phyloP scores from a whole-genome alignment of 2,113 vertebrate genomes.

The Atlantisia rogersi region DNA sequence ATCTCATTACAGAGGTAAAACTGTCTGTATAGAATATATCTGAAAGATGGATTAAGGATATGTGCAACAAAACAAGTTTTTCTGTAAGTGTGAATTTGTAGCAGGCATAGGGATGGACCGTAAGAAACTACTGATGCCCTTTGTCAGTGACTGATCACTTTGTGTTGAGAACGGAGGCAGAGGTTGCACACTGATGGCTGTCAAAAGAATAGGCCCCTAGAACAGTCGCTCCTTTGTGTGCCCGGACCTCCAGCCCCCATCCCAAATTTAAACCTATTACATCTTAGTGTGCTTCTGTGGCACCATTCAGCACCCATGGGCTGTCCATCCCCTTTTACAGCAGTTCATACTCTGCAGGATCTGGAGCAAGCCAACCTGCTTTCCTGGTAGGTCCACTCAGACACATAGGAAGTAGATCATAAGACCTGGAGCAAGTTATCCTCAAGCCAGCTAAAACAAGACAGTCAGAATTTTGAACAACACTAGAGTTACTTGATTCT shows the following conservation, averaged over 20 bases:
- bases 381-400: not conserved
- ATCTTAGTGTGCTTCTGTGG: not conserved
- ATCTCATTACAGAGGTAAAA: not conserved
- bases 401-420: not conserved
- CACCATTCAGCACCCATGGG: not conserved
- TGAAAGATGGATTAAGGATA: not conserved
- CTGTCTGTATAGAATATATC: not conserved
- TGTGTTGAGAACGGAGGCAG: not conserved
- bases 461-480: not conserved
- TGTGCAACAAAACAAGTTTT: not conserved
- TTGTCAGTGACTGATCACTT: not conserved
- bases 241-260: accelerated
- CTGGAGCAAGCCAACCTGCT: not conserved
- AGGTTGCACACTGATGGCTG: not conserved
- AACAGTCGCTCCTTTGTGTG: accelerated
- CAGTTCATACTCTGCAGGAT: accelerated
- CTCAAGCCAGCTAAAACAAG: not conserved
- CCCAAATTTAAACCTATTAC: not conserved
- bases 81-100: not conserved
- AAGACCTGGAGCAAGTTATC: not conserved
- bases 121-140: not conserved
- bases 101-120: not conserved
- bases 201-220: not conserved
- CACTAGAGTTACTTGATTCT: not conserved
- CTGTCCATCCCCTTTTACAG: not conserved